Evolutionary conservation across 2,888 invertebrate species (phyloP).

Genomic region (Eulithis testata): DNA sequence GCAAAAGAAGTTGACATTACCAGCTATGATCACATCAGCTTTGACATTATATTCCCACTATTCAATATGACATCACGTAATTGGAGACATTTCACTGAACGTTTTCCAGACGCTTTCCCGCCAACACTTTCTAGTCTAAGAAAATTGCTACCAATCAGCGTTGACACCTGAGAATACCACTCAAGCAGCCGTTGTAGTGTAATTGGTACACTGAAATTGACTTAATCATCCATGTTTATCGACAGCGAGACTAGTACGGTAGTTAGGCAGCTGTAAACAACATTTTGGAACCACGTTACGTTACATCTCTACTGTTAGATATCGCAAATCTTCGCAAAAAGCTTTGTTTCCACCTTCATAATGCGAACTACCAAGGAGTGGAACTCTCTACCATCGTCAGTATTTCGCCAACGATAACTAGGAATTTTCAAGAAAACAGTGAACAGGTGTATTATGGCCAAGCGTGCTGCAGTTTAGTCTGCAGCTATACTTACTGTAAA

Average conservation of each 20-base stretch:
- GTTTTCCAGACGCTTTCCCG: conserved; percentile 71
- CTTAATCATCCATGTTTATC: conserved; percentile 1
- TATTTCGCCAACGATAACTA: too few species aligned
- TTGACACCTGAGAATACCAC: conserved; percentile 38
- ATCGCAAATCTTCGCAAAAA: too few species aligned
- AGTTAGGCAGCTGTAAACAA: background rate
- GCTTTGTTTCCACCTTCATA: too few species aligned
- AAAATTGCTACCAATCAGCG: conserved; percentile 52
- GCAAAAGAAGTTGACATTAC: too few species aligned
- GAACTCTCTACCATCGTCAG: too few species aligned
- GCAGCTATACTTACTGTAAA: too few species aligned
- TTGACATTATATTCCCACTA: conserved; percentile 23
- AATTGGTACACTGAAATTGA: conserved; percentile 10
- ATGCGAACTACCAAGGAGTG: too few species aligned
- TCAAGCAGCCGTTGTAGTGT: conserved; percentile 4
- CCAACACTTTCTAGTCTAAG: conserved; percentile 66
- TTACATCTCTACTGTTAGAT: too few species aligned
- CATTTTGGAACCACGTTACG: background rate
- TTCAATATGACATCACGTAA: conserved; percentile 45
- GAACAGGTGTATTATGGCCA: too few species aligned
- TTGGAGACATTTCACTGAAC: conserved; percentile 62
- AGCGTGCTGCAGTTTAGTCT: too few species aligned
- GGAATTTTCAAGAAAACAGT: too few species aligned
- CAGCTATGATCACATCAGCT: too few species aligned
- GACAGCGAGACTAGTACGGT: background rate